phyloP scores from a whole-genome alignment of 2,797 vertebrate genomes.

The Tapera naevia region DNA sequence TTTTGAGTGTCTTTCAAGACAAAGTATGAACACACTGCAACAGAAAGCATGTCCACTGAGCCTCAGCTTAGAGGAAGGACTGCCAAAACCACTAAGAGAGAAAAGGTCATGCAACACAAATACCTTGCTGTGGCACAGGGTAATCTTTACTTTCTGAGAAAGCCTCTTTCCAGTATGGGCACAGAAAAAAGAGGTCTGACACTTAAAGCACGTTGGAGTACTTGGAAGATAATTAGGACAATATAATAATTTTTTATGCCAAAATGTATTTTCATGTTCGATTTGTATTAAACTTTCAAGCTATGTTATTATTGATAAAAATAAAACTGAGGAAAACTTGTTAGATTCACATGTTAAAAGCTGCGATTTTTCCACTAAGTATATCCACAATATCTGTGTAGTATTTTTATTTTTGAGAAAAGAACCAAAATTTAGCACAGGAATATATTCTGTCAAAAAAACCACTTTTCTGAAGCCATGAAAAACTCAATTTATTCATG shows the following conservation, averaged over 20 bases:
- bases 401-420: background rate
- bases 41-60: background rate
- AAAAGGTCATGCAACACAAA: background rate
- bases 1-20: background rate
- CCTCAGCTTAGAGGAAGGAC: background rate
- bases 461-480: background rate
- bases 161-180: background rate
- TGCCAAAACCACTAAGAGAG: background rate
- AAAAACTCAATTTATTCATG: background rate
- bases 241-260: background rate
- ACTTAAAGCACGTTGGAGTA: background rate
- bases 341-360: background rate
- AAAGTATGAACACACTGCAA: fast-evolving
- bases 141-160: background rate
- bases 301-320: background rate
- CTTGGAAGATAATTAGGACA: background rate
- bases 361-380: background rate
- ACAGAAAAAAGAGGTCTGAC: background rate
- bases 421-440: background rate
- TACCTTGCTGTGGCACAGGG: background rate
- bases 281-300: background rate
- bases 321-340: background rate
- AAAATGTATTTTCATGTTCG: background rate
- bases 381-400: background rate
- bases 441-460: background rate